These are phyloP conservation scores for Bellardia pandia DNA, from an alignment of 2,888 invertebrate genomes.

Conservation along the genomic window DNA sequence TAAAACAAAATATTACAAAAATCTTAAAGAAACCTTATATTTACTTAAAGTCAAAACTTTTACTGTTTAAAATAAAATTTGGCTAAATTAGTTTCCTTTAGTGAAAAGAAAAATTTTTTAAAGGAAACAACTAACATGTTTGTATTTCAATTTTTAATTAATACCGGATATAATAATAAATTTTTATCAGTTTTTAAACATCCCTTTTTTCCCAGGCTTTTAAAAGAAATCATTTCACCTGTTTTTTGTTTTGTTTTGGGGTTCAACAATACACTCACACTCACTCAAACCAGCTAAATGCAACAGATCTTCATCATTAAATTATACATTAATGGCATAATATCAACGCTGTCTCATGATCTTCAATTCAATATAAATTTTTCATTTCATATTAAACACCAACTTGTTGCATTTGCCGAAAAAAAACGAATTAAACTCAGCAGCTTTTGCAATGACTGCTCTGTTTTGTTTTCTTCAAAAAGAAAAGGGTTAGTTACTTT, in stretches of 20 bases:
- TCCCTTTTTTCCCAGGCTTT: conserved; percentile 55
- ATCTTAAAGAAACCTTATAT: neutral
- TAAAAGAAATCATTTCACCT: conserved; percentile 72
- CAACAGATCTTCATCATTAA: conserved; percentile 70
- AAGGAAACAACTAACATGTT: conserved; percentile 5
- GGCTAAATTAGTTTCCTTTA: conserved; percentile 20
- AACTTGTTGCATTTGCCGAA: conserved; percentile 50
- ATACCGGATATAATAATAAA: conserved; percentile 68
- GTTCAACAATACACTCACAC: neutral
- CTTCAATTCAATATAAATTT: conserved; percentile 55
- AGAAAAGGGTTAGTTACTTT: conserved; percentile 59
- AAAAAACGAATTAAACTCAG: conserved; percentile 11
- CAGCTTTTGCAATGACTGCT: neutral
- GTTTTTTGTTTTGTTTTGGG: conserved; percentile 45
- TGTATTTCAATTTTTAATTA: conserved; percentile 54
- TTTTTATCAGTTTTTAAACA: conserved; percentile 64
- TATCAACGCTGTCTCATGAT: conserved; percentile 70
- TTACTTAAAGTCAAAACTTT: neutral
- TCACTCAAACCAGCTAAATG: neutral
- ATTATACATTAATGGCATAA: conserved; percentile 70
- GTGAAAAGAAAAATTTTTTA: conserved; percentile 20
- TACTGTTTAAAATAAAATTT: neutral
- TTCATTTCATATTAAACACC: conserved; percentile 14
- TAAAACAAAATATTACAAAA: neutral
- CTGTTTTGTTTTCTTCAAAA: neutral